Conservation (phyloP, 1,140 invertebrate species). For the Megathymus violae region DNA sequence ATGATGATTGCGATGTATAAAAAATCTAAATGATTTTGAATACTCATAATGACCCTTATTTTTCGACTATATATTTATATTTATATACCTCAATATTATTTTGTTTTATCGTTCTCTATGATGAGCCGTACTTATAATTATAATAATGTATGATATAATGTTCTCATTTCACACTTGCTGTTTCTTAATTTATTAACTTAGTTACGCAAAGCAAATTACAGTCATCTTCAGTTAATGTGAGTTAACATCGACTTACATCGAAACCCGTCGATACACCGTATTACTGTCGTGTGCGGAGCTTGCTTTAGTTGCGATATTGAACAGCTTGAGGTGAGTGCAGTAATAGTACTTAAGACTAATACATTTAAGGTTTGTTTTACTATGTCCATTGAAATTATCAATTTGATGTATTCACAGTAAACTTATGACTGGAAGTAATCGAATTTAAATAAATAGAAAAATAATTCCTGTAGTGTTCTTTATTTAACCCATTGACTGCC, state of each 20-base stretch:
- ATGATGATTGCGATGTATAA: not conserved
- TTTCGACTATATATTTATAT: constrained; percentile 45
- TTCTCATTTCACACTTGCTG: constrained; percentile 44
- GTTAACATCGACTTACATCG: constrained; percentile 11
- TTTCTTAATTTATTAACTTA: constrained; percentile 50
- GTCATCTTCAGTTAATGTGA: constrained; percentile 39
- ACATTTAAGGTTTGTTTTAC: constrained; percentile 28
- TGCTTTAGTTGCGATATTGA: constrained; percentile 28
- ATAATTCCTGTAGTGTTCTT: not conserved
- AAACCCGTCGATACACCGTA: constrained; percentile 15
- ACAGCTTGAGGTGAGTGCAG: constrained; percentile 54
- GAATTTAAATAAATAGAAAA: not conserved
- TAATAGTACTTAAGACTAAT: constrained; percentile 16
- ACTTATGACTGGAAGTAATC: not conserved
- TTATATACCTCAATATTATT: constrained; percentile 46
- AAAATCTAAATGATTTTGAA: constrained; percentile 14
- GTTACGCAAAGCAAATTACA: constrained; percentile 43
- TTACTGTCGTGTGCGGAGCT: constrained; percentile 19
- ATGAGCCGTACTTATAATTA: constrained; percentile 55
- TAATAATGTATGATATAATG: constrained; percentile 56
- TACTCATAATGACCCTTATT: constrained; percentile 46
- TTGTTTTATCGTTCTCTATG: constrained; percentile 19
- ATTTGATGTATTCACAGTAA: no score
- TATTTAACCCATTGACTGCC: no score
- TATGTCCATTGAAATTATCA: not conserved